A percentile compares a stretch with the other conserved stretches of the same genome.
phyloP scores from a whole-genome alignment of 2,797 vertebrate species.

The Mallotus villosus region DNA sequence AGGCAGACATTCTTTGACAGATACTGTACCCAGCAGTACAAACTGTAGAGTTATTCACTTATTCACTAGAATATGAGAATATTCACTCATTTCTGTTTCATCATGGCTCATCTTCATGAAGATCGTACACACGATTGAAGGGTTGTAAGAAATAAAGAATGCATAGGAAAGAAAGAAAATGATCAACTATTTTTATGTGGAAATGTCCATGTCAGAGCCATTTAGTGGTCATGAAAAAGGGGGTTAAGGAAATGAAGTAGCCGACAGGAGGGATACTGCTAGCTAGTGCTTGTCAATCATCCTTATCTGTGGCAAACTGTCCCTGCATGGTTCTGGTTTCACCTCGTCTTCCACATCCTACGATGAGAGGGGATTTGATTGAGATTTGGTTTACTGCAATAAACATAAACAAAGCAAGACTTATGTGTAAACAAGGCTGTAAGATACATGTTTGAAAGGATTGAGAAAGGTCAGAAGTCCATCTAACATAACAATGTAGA shows the following conservation, averaged over 20 bases:
- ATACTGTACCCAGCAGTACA: neutral
- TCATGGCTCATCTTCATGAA: conserved; percentile 32
- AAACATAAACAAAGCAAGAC: conserved; percentile 6
- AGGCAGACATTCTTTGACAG: neutral
- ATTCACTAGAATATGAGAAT: no score
- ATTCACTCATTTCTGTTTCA: neutral
- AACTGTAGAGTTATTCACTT: neutral
- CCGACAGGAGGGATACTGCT: neutral
- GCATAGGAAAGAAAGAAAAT: no score
- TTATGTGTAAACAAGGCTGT: conserved; percentile 31
- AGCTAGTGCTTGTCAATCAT: neutral
- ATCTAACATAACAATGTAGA: conserved; percentile 6
- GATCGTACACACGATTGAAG: neutral
- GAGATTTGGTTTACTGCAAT: conserved; percentile 21
- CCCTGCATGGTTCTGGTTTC: conserved; percentile 29
- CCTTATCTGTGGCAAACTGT: conserved; percentile 17
- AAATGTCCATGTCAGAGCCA: neutral
- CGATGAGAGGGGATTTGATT: neutral
- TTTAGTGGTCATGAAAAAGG: neutral
- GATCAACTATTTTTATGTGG: neutral
- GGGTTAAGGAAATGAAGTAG: neutral
- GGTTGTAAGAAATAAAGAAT: neutral
- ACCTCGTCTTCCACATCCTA: conserved; percentile 17
- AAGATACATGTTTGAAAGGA: conserved; percentile 14
- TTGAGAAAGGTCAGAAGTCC: conserved; percentile 22